A percentile compares a stretch with the other conserved stretches of the same genome.
Conservation (phyloP, 1,140 invertebrate genomes). For the Diploscapter pachys region DNA sequence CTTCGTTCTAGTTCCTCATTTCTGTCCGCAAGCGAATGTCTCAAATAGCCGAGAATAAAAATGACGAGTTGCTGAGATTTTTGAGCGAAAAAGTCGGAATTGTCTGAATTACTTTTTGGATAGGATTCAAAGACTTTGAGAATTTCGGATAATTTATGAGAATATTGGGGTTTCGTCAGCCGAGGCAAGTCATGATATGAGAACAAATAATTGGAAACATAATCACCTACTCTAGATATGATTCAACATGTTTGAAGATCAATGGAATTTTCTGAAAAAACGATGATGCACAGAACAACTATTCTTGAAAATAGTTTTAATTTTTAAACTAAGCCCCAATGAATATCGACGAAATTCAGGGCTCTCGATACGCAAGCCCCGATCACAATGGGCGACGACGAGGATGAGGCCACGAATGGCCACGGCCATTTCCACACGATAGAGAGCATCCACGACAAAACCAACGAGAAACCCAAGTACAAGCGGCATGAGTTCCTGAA, state of each 20-base stretch:
- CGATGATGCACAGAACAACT: background rate
- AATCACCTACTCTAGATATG: too few species aligned
- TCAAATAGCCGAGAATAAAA: too few species aligned
- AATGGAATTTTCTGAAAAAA: background rate
- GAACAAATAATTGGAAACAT: too few species aligned
- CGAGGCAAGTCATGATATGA: too few species aligned
- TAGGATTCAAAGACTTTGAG: too few species aligned
- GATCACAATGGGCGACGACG: conserved; percentile 57
- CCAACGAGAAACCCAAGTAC: conserved; percentile 54
- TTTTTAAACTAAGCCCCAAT: background rate
- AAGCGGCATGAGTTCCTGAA: conserved; percentile 58
- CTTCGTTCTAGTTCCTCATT: too few species aligned
- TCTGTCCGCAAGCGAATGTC: too few species aligned
- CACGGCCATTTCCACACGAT: conserved; percentile 20
- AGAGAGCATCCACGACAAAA: conserved; percentile 25
- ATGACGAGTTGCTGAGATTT: too few species aligned
- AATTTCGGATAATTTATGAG: too few species aligned
- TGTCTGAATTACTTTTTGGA: too few species aligned
- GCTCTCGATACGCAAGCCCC: conserved; percentile 57
- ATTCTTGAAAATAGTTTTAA: background rate
- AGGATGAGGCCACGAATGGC: conserved; percentile 54
- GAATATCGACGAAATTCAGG: conserved; percentile 10
- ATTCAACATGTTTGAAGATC: background rate
- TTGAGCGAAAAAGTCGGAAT: too few species aligned
- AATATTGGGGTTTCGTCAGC: too few species aligned